Evolutionary conservation across 2,888 invertebrate genomes (phyloP).

Genomic region (Lasioglossum vierecki): DNA sequence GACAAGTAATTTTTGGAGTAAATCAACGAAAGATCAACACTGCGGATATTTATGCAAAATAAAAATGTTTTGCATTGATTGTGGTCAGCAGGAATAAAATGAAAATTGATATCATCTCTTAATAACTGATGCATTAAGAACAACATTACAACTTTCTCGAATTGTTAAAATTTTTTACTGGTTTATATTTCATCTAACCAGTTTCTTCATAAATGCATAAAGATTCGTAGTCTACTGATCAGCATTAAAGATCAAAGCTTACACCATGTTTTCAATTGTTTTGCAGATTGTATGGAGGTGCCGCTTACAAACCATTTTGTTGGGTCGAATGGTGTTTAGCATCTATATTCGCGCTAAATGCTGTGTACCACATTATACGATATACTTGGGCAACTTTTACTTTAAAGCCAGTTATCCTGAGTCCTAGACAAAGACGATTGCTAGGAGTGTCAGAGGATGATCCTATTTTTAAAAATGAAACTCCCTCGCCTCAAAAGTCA

Average conservation of each 20-base stretch:
- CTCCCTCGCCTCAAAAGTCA: slow-evolving; percentile 57
- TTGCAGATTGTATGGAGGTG: slow-evolving; percentile 76
- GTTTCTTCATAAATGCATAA: too few relatives aligned
- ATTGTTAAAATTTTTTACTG: too few relatives aligned
- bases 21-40: background rate
- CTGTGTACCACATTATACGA: slow-evolving; percentile 85
- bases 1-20: background rate
- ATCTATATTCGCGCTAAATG: slow-evolving; percentile 84
- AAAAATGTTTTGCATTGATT: too few relatives aligned
- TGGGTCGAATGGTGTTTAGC: slow-evolving; percentile 82
- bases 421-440: slow-evolving; percentile 85
- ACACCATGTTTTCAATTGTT: background rate
- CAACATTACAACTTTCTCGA: too few relatives aligned
- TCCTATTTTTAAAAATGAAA: slow-evolving; percentile 76
- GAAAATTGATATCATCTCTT: too few relatives aligned
- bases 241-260: background rate
- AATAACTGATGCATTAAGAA: too few relatives aligned
- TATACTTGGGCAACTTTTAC: slow-evolving; percentile 84
- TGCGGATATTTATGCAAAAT: too few relatives aligned
- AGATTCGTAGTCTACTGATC: too few relatives aligned
- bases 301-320: slow-evolving; percentile 77
- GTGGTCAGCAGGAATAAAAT: too few relatives aligned
- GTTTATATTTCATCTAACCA: too few relatives aligned
- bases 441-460: slow-evolving; percentile 85
- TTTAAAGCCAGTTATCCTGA: slow-evolving; percentile 84